Evolutionary conservation across 1,140 invertebrate genomes (phyloP), one percentile per base, ranked within the genome.

Genomic region (Cardiocondyla obscurior): DNA sequence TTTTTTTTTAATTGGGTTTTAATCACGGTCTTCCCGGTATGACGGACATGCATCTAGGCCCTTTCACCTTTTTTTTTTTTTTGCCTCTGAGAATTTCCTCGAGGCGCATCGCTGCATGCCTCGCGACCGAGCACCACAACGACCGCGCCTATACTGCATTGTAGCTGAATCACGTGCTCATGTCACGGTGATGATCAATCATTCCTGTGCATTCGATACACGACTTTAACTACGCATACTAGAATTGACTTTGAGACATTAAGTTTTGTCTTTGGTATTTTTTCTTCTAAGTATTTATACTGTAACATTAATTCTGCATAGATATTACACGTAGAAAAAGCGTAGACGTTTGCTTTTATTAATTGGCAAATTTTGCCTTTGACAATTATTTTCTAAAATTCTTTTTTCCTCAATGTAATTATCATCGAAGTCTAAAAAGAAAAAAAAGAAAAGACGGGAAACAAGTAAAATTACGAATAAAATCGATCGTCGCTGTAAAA

Each of bases 111-210:
- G 33, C 49, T 25, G 49, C 69, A 22, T 55, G 57, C 55, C n/a
- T 82, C 57, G 72, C 55, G 39, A 46, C 55, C 39, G 44, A 53
- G 39, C 16, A 57, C 73, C 64, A 28, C 8, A 16, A 14, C 58
- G 72, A 12, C 51, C 77, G 67, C 51, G 76, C 64, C 79, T 67
- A 62, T 79, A 62, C 53, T 14, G 44, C 65, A 22, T 57, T 46
- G 28, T 53, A 73, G 51, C 36, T 55, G 46, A 64, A 76, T 60
- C 53, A 74, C 62, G 64, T 44, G 30, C 30, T 81, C 81, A 36
- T 58, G 64, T 55, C 39, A 72, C 79, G 30, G 28, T 28, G 49
- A 49, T 69, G 85, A 82, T 85, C 77, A 72, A 73, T 73, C 65
- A 73, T 73, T 25, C 39, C 42, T 16, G 22, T 67, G 28, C 46